Percentiles rank a stretch among this genome's conserved stretches.
These are phyloP conservation scores for Theocolax elegans DNA, from an alignment of 1,140 invertebrate species.

Conservation along the genomic window DNA sequence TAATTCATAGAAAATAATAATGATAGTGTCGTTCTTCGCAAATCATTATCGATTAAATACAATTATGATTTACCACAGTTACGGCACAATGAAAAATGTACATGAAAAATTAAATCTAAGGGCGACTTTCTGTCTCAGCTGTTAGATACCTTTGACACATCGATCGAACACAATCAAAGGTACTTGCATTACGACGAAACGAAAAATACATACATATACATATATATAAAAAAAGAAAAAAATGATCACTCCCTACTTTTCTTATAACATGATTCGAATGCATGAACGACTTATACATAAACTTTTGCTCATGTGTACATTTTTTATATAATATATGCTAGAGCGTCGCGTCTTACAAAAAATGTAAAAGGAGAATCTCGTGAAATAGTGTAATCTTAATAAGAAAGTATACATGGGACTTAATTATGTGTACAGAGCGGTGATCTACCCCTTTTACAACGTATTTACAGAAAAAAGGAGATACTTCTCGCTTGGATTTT, in stretches of 20 bases:
- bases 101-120: constrained; percentile 31
- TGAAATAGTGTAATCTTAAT: neutral
- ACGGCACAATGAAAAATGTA: constrained; percentile 30
- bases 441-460: constrained; percentile 36
- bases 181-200: constrained; percentile 12
- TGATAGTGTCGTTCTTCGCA: constrained; percentile 52
- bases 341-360: neutral
- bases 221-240: neutral
- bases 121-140: constrained; percentile 14
- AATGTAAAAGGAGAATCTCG: no score
- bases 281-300: neutral
- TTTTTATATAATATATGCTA: neutral
- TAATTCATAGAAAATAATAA: constrained; percentile 59
- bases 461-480: constrained; percentile 36
- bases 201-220: neutral
- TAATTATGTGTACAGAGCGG: neutral
- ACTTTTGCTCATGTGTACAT: constrained; percentile 9
- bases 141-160: neutral
- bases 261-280: constrained; percentile 3
- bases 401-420: neutral
- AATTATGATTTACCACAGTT: constrained; percentile 42
- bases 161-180: neutral
- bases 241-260: neutral
- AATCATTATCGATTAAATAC: constrained; percentile 39
- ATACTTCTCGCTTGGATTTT: constrained; percentile 28